Conservation (phyloP, 2,797 vertebrate genomes). For the Halcyon leucocephala region DNA sequence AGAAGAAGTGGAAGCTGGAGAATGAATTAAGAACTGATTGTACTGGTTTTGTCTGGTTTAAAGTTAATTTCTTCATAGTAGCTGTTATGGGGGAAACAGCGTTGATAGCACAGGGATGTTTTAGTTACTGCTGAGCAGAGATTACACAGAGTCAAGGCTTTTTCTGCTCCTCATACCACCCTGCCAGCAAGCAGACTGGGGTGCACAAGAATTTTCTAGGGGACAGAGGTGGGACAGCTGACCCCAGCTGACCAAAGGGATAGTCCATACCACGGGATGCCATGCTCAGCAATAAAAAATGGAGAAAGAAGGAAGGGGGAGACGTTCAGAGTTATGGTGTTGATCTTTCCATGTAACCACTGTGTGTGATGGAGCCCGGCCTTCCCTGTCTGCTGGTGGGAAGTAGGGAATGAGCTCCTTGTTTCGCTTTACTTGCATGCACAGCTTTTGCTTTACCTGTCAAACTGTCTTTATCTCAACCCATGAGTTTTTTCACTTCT, state of each 20-base stretch:
- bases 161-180: too few species aligned
- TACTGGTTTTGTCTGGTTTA: neutral
- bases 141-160: too few species aligned
- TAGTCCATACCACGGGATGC: neutral
- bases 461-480: neutral
- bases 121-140: neutral
- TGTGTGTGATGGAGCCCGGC: neutral
- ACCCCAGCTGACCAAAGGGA: too few species aligned
- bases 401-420: neutral
- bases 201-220: too few species aligned
- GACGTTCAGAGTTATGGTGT: neutral
- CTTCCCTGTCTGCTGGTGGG: neutral
- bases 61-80: neutral
- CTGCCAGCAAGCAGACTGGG: too few species aligned
- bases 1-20: neutral
- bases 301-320: neutral
- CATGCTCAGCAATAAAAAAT: neutral
- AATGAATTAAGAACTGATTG: neutral
- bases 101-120: too few species aligned
- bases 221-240: neutral
- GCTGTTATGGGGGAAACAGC: neutral
- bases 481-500: neutral
- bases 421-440: fast-evolving
- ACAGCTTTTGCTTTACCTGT: neutral
- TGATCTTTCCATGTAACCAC: neutral